These are phyloP conservation scores for Grallaria varia DNA, from an alignment of 2,113 vertebrate species.

Conservation along the genomic window DNA sequence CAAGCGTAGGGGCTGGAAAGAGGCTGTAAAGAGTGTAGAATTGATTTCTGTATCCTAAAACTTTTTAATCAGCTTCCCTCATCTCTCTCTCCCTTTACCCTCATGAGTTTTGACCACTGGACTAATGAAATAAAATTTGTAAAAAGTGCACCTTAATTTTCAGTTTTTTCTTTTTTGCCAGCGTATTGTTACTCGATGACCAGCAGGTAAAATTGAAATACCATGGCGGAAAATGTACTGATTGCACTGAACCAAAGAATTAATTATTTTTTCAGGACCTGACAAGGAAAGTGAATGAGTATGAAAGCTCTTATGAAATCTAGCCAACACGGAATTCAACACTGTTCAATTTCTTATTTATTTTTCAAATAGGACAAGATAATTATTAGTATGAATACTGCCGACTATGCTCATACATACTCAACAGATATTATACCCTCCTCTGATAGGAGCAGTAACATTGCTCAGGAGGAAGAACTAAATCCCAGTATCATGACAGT, in stretches of 20 bases:
- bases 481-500: not conserved
- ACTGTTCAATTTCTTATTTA: not conserved
- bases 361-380: constrained; percentile 32
- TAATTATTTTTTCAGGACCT: constrained; percentile 49
- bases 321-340: not conserved
- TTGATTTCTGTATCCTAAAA: not conserved
- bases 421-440: not conserved
- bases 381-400: not conserved
- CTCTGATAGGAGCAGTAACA: not conserved
- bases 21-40: not conserved
- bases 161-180: not conserved
- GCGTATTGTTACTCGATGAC: not conserved
- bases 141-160: not conserved
- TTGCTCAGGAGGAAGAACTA: not conserved
- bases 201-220: constrained; percentile 11
- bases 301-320: constrained; percentile 41
- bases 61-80: not conserved
- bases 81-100: not conserved
- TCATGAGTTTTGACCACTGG: not conserved
- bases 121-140: not conserved
- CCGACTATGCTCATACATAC: not conserved
- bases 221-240: constrained; percentile 26
- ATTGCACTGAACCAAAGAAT: constrained; percentile 38
- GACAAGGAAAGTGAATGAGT: constrained; percentile 38
- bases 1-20: not conserved